A percentile compares a stretch with the other conserved stretches of the same genome.
These are phyloP conservation scores for Callipepla californica DNA, from an alignment of 2,113 vertebrate species.

Conservation along the genomic window DNA sequence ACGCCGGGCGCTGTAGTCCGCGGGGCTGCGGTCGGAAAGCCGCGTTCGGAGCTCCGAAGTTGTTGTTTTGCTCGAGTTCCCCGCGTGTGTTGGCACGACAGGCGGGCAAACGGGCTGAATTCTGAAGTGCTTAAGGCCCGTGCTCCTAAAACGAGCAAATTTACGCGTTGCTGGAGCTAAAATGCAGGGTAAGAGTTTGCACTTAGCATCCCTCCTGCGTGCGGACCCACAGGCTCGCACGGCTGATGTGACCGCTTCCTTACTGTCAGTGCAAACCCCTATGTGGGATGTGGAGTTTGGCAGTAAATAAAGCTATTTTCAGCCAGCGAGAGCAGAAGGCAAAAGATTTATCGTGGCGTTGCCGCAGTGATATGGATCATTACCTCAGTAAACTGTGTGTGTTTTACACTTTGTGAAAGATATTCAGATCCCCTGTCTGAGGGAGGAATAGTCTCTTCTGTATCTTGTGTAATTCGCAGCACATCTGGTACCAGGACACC, in stretches of 20 bases:
- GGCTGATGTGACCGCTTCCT: accelerated
- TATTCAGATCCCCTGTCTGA: not conserved
- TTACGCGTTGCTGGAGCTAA: not conserved
- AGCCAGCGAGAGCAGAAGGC: not conserved
- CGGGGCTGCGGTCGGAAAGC: not conserved
- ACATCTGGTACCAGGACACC: not conserved
- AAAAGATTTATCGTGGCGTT: accelerated
- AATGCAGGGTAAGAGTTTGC: not conserved
- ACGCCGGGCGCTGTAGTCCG: constrained; percentile 24
- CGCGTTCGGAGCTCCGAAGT: not conserved
- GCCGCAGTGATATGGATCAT: accelerated
- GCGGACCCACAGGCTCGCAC: too few relatives aligned
- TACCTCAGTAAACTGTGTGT: not conserved
- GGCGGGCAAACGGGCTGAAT: not conserved
- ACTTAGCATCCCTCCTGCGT: not conserved
- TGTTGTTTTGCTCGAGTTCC: not conserved
- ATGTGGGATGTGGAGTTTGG: accelerated
- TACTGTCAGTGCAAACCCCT: accelerated
- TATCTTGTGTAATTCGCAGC: not conserved
- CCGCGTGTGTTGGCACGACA: not conserved
- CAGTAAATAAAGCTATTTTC: not conserved
- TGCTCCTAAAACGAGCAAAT: not conserved
- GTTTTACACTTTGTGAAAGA: not conserved
- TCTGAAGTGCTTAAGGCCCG: not conserved
- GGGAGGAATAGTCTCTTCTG: not conserved